Conservation (phyloP, 2,888 invertebrate species). For the Villa cingulata region DNA sequence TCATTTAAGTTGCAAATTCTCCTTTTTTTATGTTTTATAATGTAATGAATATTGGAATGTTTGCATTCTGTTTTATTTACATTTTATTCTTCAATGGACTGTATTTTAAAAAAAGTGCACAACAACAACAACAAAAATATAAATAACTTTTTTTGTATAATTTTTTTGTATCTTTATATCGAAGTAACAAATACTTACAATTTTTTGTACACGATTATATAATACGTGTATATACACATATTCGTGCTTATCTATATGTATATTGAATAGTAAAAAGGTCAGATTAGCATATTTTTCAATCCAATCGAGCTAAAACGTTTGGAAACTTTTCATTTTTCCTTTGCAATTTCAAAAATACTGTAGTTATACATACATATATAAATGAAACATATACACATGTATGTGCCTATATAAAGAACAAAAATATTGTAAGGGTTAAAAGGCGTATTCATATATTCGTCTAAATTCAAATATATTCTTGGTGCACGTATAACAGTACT, state of each 20-base stretch:
- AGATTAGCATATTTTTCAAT: conserved; percentile 13
- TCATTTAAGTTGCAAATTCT: not conserved
- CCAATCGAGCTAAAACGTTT: conserved; percentile 21
- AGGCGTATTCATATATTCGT: no score
- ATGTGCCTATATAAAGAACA: no score
- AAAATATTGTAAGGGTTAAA: not conserved
- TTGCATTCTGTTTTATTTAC: not conserved
- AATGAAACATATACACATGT: not conserved
- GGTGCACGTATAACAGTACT: no score
- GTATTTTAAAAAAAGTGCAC: not conserved
- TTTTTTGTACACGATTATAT: no score
- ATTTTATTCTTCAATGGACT: no score
- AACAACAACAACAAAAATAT: no score
- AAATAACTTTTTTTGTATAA: no score
- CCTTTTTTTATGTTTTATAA: not conserved
- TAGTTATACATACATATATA: not conserved
- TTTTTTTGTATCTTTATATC: no score
- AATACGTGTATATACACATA: no score
- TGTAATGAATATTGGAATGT: not conserved
- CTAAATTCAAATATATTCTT: no score
- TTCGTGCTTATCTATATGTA: no score
- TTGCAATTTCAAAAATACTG: not conserved
- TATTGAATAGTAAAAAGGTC: conserved; percentile 1
- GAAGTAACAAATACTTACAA: no score
- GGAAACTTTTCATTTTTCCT: conserved; percentile 13